A percentile compares a stretch with the other conserved stretches of the same genome.
Evolutionary conservation across 2,113 vertebrate genomes (phyloP).

Genomic region (Tylochromis polylepis): DNA sequence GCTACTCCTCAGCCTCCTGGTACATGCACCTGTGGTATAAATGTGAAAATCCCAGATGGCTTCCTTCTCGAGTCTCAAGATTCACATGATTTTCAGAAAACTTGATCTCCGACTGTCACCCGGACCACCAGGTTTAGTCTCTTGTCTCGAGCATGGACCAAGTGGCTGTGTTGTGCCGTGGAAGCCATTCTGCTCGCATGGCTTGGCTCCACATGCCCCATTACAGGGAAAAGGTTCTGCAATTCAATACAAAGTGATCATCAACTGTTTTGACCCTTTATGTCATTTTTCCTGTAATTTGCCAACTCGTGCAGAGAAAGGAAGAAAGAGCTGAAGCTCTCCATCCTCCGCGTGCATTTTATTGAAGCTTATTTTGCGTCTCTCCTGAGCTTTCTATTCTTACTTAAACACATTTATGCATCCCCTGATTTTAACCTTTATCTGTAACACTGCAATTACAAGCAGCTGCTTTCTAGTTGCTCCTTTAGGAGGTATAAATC

Average conservation of each 20-base stretch:
- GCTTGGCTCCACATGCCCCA: not conserved
- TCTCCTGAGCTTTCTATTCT: constrained; percentile 16
- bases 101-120: not conserved
- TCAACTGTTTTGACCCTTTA: not conserved
- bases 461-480: constrained; percentile 29
- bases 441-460: constrained; percentile 41
- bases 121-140: no score
- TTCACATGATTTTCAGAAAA: no score
- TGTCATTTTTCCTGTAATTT: not conserved
- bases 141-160: no score
- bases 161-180: not conserved
- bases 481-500: not conserved
- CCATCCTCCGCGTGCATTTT: not conserved
- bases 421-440: constrained; percentile 8
- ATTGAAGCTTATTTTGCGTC: constrained; percentile 14
- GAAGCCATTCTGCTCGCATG: not conserved
- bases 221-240: not conserved
- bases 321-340: not conserved
- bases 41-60: no score
- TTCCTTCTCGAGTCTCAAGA: no score
- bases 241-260: not conserved
- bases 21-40: no score
- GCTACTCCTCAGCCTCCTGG: no score
- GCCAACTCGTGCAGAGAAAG: not conserved
- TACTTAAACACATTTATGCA: constrained; percentile 24